Evolutionary conservation across 1,140 invertebrate genomes (phyloP).

Genomic region (Drosophila obscura): DNA sequence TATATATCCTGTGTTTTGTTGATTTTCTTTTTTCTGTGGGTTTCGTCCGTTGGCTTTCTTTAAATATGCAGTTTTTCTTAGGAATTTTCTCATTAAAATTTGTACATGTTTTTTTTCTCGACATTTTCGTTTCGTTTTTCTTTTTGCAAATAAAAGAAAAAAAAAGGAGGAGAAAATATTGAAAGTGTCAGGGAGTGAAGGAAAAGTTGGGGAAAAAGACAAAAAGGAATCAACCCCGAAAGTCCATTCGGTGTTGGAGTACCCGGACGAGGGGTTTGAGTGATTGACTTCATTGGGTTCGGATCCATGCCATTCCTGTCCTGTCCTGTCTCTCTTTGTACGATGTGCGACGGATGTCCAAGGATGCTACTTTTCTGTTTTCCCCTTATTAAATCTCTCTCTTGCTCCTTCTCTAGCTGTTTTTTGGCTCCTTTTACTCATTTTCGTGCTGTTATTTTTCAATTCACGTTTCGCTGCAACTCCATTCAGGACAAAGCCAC

Average conservation of each 20-base stretch:
- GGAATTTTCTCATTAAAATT: conserved; percentile 80
- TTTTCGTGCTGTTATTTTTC: conserved; percentile 22
- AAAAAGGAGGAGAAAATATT: conserved; percentile 69
- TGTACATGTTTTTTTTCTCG: conserved; percentile 22
- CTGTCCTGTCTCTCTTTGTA: conserved; percentile 22
- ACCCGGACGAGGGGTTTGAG: conserved; percentile 51
- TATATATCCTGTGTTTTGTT: conserved; percentile 65
- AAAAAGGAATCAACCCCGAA: conserved; percentile 56
- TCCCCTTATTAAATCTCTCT: no score
- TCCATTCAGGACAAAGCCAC: conserved; percentile 71
- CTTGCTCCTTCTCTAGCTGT: neutral
- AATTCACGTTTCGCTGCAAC: conserved; percentile 62
- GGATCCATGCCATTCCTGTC: no score
- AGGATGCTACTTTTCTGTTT: conserved; percentile 1
- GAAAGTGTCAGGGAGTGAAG: conserved; percentile 70
- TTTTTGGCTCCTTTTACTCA: neutral
- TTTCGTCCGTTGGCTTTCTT: conserved; percentile 43
- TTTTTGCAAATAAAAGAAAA: conserved; percentile 55
- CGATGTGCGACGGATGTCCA: neutral
- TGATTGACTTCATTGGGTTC: conserved; percentile 67
- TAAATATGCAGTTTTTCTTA: conserved; percentile 81
- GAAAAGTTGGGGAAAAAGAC: conserved; percentile 53
- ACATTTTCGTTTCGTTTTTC: neutral
- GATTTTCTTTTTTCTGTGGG: conserved; percentile 16
- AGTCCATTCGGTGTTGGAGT: conserved; percentile 37